Percentiles rank a stretch among this genome's conserved stretches.
phyloP scores from a whole-genome alignment of 1,140 invertebrate genomes.

The Drosophila sucinea region DNA sequence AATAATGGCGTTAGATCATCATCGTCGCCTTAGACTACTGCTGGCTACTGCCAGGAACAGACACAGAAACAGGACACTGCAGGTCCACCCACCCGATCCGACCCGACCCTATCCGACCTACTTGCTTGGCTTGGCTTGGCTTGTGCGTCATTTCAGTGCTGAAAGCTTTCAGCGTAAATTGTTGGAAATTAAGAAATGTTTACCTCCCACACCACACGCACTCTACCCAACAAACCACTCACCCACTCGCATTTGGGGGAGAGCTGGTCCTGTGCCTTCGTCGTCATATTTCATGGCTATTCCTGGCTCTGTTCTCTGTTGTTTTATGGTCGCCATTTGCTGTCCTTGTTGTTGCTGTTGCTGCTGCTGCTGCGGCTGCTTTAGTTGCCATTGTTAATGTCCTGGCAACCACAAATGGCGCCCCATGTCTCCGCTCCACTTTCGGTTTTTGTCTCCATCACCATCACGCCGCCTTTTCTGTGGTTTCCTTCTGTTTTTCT shows the following conservation, averaged over 20 bases:
- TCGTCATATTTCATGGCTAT: conserved; percentile 71
- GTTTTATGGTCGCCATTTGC: conserved; percentile 77
- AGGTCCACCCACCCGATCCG: background rate
- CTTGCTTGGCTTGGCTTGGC: conserved; percentile 1
- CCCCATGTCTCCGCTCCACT: conserved; percentile 35
- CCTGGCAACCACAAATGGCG: conserved; percentile 78
- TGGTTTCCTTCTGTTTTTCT: conserved; percentile 56
- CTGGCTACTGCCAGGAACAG: conserved; percentile 18
- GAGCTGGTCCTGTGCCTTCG: conserved; percentile 38
- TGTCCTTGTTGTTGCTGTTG: conserved; percentile 27
- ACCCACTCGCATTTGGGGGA: background rate
- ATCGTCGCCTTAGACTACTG: conserved; percentile 59
- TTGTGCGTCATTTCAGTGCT: conserved; percentile 77
- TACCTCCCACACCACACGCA: conserved; percentile 23
- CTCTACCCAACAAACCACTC: background rate
- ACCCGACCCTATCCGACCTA: background rate
- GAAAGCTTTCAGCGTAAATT: conserved; percentile 81
- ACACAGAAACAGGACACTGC: conserved; percentile 18
- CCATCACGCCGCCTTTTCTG: conserved; percentile 21
- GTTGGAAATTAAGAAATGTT: conserved; percentile 80
- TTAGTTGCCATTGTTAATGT: conserved; percentile 73
- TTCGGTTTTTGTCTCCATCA: conserved; percentile 32
- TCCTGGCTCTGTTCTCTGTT: conserved; percentile 66
- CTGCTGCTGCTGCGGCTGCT: conserved; percentile 32
- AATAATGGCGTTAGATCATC: conserved; percentile 82